Evolutionary conservation across 2,888 invertebrate species (phyloP), one percentile per base, ranked within the genome.

Genomic region (Odontocolon sp.): DNA sequence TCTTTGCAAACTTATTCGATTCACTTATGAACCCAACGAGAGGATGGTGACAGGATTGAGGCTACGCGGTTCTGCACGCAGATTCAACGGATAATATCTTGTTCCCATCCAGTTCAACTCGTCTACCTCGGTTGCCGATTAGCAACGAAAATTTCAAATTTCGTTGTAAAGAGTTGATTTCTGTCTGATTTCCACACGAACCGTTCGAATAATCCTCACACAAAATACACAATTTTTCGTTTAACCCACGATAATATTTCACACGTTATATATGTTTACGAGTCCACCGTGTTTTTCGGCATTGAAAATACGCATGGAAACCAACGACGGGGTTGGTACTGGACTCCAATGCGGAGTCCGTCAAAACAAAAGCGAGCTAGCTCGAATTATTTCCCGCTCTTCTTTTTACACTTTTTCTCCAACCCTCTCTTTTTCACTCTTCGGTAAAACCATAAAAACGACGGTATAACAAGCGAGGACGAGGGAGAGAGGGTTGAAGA

Each of bases 1-100:
- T 78, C 61, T 68, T 71, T 57, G 26, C 11, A 81, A 86, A 86
- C 82, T 86, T 80, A 81, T 84, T 83, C 78, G 81, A 86, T 84
- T 83, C 81, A 79, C 81, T 84, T 81, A 80, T 81, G 80, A 81
- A 74, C 74, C 78, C 75, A 26, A 33, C 70, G 67, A 59, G 59
- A 61, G 54, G 42, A 9, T 14, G 38, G 36, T n/a, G 45, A 5
- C 18, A n/a, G 40, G 21, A 74, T 63, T 66, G 36, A 47, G 40
- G 2, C 38, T 28, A 31, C 11, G n/a, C 56, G 45, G 1, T 23
- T n/a, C n/a, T n/a, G 23, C 40, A 0, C 23, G 64, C 50, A 40
- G 26, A 50, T 66, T 59, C 50, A 47, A 45, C 50, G 42, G 38
- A 67, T 67, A 11, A 45, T 59, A 52, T 66, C 18, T 3, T 50